Percentiles rank a stretch among this genome's conserved stretches.
These are phyloP conservation scores for Ephialtes manifestator DNA, from an alignment of 2,888 invertebrate genomes.

Conservation along the genomic window DNA sequence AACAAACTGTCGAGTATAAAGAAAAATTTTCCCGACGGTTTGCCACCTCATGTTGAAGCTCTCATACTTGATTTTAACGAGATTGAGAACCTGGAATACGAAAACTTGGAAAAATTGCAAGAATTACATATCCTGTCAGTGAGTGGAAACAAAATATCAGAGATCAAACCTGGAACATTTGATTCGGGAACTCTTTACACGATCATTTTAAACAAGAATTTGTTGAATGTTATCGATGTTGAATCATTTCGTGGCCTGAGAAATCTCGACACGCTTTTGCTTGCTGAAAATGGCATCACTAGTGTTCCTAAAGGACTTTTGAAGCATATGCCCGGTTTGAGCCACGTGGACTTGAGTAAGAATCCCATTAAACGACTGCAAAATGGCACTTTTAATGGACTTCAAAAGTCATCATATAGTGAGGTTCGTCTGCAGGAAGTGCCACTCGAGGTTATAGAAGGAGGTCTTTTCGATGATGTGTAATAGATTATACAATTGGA, in stretches of 20 bases:
- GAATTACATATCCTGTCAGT: slow-evolving; percentile 16
- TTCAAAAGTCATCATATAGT: neutral
- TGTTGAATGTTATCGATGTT: slow-evolving; percentile 7
- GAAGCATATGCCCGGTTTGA: neutral
- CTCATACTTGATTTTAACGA: slow-evolving; percentile 85
- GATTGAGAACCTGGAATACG: slow-evolving; percentile 82
- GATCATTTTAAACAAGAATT: neutral
- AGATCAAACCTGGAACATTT: slow-evolving; percentile 2
- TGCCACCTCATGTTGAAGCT: slow-evolving; percentile 82
- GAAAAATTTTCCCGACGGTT: slow-evolving; percentile 81
- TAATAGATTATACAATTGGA: too few relatives aligned
- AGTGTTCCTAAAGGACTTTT: neutral
- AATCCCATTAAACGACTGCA: neutral
- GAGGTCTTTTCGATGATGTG: too few relatives aligned
- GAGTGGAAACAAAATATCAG: slow-evolving; percentile 47
- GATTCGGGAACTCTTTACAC: neutral
- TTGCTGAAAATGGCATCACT: slow-evolving; percentile 14
- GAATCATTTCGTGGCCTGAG: slow-evolving; percentile 38
- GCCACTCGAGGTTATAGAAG: neutral
- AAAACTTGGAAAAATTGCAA: slow-evolving; percentile 80
- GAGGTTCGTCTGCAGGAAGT: neutral
- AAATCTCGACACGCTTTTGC: neutral
- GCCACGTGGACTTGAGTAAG: neutral
- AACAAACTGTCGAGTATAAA: slow-evolving; percentile 84
- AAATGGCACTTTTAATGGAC: neutral